Percentiles rank a stretch among this genome's conserved stretches.
Conservation (phyloP, 2,797 vertebrate species). For the Phrynocephalus guinanensis region DNA sequence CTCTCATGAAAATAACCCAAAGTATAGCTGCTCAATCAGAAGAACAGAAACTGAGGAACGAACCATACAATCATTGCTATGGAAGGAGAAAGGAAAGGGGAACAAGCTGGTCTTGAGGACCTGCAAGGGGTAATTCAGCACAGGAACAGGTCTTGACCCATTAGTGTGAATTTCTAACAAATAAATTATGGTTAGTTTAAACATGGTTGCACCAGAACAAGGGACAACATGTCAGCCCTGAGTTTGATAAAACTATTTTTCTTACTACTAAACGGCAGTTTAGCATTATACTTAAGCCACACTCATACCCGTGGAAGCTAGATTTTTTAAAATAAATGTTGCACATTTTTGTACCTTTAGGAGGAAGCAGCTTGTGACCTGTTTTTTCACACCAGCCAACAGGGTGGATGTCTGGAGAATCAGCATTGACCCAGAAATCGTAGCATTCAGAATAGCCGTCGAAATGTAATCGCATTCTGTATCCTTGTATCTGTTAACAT, state of each 20-base stretch:
- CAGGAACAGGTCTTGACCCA: no score
- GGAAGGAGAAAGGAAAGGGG: no score
- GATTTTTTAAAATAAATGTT: neutral
- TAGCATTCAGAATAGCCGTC: constrained; percentile 89
- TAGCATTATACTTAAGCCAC: neutral
- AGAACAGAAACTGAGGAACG: no score
- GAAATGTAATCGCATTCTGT: constrained; percentile 86
- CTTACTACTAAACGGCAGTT: neutral
- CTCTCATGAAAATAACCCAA: no score
- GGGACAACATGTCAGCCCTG: neutral
- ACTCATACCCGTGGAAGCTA: neutral
- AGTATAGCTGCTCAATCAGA: no score
- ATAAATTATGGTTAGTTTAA: neutral
- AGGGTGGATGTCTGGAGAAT: constrained; percentile 85
- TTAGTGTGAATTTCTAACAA: no score
- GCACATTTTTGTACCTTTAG: constrained; percentile 80
- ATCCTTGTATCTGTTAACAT: constrained; percentile 84
- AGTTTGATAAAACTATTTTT: neutral
- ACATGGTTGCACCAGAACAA: neutral
- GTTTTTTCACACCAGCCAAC: constrained; percentile 87
- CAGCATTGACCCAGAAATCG: constrained; percentile 90
- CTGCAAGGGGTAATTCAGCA: no score
- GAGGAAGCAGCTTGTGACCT: constrained; percentile 84
- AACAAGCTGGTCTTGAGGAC: no score
- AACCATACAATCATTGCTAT: no score